A percentile compares a stretch with the other conserved stretches of the same genome.
phyloP scores from a whole-genome alignment of 1,140 invertebrate species.

The Zaprionus lachaisei region DNA sequence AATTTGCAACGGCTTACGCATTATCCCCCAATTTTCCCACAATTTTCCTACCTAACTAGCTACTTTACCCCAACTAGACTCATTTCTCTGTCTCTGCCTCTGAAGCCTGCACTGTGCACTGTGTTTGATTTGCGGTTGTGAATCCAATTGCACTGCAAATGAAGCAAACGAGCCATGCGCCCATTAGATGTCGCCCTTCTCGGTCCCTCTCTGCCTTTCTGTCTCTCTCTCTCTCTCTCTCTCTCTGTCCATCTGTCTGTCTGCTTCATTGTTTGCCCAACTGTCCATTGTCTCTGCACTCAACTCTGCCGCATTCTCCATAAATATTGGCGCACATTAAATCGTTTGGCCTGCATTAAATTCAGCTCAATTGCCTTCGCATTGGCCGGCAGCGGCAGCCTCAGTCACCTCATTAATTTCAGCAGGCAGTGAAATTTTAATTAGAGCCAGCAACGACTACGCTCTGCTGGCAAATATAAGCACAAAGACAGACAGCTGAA shows the following conservation, averaged over 20 bases:
- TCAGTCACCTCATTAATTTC: slow-evolving; percentile 53
- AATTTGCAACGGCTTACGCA: slow-evolving; percentile 3
- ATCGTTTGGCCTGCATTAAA: slow-evolving; percentile 46
- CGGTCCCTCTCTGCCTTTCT: slow-evolving; percentile 5
- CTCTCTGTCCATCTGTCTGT: slow-evolving; percentile 7
- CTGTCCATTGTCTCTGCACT: slow-evolving; percentile 10
- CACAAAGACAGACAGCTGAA: background rate
- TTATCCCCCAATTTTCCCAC: background rate
- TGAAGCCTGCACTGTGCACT: slow-evolving; percentile 18
- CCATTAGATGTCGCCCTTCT: slow-evolving; percentile 65
- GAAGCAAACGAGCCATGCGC: slow-evolving; percentile 78
- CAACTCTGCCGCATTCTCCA: slow-evolving; percentile 5
- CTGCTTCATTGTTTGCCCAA: slow-evolving; percentile 43
- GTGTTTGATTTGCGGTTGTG: slow-evolving; percentile 81
- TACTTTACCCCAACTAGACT: background rate
- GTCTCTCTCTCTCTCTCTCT: background rate
- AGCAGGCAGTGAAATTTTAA: slow-evolving; percentile 62
- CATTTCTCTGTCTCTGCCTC: background rate
- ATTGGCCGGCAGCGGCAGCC: slow-evolving; percentile 15
- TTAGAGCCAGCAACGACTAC: slow-evolving; percentile 41
- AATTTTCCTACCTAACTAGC: slow-evolving; percentile 25
- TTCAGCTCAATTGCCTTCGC: slow-evolving; percentile 42
- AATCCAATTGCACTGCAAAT: slow-evolving; percentile 80
- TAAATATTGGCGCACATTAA: slow-evolving; percentile 54
- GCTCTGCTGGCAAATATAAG: background rate